These are phyloP conservation scores for Telenomus remus DNA, from an alignment of 1,140 invertebrate species.

Conservation along the genomic window DNA sequence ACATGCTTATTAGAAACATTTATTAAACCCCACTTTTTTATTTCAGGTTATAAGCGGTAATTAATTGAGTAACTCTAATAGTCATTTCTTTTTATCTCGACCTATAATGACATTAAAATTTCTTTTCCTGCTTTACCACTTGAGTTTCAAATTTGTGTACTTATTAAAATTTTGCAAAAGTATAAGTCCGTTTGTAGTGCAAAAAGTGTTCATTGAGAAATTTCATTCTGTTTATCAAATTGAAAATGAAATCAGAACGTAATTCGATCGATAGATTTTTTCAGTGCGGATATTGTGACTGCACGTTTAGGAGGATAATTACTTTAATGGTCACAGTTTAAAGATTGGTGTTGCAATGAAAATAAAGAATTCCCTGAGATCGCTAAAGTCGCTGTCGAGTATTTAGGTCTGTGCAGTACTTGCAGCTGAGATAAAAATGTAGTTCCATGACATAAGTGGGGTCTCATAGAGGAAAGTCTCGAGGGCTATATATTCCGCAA, in stretches of 20 bases:
- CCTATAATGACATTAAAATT: too few species aligned
- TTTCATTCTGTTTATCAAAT: too few species aligned
- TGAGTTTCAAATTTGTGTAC: too few species aligned
- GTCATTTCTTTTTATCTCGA: background rate
- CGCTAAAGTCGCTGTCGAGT: conserved; percentile 28
- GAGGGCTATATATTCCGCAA: conserved; percentile 54
- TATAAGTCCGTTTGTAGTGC: too few species aligned
- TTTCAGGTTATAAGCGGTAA: conserved; percentile 12
- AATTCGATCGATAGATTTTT: conserved; percentile 2
- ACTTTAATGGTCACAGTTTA: conserved; percentile 45
- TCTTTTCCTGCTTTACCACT: too few species aligned
- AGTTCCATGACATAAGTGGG: conserved; percentile 52
- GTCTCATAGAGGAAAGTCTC: conserved; percentile 50
- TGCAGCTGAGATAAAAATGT: conserved; percentile 51
- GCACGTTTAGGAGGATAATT: conserved; percentile 21
- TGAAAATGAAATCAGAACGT: background rate
- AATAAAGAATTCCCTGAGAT: conserved; percentile 42
- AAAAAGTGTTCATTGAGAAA: too few species aligned
- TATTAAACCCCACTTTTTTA: conserved; percentile 5
- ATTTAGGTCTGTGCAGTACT: conserved; percentile 48
- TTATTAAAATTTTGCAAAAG: too few species aligned
- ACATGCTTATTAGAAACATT: conserved; percentile 34
- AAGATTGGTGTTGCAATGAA: conserved; percentile 38
- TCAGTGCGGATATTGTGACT: conserved; percentile 11
- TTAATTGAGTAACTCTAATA: conserved; percentile 9